phyloP scores from a whole-genome alignment of 1,140 invertebrate species.

The Drosophila elegans region DNA sequence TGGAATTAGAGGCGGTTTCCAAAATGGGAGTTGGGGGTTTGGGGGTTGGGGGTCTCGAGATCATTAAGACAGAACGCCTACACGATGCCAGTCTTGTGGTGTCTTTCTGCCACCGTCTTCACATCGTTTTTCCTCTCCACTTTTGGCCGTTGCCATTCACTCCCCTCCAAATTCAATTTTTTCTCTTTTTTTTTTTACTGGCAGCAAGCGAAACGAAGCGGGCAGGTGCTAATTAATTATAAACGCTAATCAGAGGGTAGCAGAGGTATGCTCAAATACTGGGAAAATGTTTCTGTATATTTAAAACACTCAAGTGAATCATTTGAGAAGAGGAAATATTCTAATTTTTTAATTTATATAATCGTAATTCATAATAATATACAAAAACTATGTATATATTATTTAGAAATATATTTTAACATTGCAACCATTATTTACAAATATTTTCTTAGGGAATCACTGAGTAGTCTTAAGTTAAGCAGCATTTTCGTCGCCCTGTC shows the following conservation, averaged over 20 bases:
- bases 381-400: too few species aligned
- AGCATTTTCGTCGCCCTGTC: neutral
- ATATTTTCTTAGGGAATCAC: too few species aligned
- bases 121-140: conserved; percentile 6
- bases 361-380: too few species aligned
- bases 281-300: neutral
- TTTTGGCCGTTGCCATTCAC: conserved; percentile 15
- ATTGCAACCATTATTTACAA: too few species aligned
- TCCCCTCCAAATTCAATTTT: conserved; percentile 10
- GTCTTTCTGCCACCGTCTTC: conserved; percentile 26
- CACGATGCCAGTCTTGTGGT: conserved; percentile 24
- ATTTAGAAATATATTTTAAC: too few species aligned
- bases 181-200: conserved; percentile 16
- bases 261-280: neutral
- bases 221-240: conserved; percentile 75
- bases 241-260: conserved; percentile 40
- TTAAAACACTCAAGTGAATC: neutral
- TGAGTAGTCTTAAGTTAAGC: neutral
- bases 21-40: too few species aligned
- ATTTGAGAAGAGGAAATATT: too few species aligned
- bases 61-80: conserved; percentile 41
- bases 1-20: neutral
- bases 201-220: conserved; percentile 57
- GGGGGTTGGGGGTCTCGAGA: neutral
- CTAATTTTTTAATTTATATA: too few species aligned